These are phyloP conservation scores for Chloroceryle inda DNA, from an alignment of 2,797 vertebrate genomes.

Conservation along the genomic window DNA sequence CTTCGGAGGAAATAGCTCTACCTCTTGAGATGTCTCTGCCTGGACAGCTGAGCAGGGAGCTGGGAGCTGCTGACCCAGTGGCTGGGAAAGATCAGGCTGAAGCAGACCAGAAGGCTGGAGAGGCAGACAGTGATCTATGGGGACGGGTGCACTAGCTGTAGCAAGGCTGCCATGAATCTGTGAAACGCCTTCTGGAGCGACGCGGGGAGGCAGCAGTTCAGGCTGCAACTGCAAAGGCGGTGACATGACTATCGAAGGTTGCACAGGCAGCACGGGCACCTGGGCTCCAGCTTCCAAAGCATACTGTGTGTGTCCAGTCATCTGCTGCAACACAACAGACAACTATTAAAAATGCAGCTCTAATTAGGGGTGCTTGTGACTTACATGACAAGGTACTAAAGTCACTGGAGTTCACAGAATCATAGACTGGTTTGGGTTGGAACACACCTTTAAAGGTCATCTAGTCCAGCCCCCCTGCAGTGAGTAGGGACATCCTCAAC, in stretches of 20 bases:
- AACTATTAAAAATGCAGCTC: background rate
- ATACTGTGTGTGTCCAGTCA: conserved; percentile 77
- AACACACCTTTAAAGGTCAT: background rate
- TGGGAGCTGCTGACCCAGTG: conserved; percentile 52
- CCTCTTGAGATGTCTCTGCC: conserved; percentile 78
- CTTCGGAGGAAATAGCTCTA: conserved; percentile 41
- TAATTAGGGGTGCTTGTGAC: background rate
- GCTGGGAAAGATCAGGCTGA: conserved; percentile 65
- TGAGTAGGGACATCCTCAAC: too few species aligned
- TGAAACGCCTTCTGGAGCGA: conserved; percentile 65
- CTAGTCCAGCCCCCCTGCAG: background rate
- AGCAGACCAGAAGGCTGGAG: conserved; percentile 65
- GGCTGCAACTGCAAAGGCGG: conserved; percentile 77
- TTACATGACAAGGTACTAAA: background rate
- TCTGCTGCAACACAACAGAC: conserved; percentile 71
- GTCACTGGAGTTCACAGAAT: fast-evolving
- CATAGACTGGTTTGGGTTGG: background rate
- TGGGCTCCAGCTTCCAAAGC: conserved; percentile 75
- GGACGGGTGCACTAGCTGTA: background rate
- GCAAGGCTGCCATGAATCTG: conserved; percentile 68
- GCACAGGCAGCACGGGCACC: conserved; percentile 73
- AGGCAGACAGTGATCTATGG: conserved; percentile 69
- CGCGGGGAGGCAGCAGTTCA: conserved; percentile 58
- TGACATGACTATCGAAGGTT: conserved; percentile 75
- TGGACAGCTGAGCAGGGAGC: conserved; percentile 55